Percentiles rank a stretch among this genome's conserved stretches.
Conservation (phyloP, 2,888 invertebrate genomes). For the Luperina nickerlii region DNA sequence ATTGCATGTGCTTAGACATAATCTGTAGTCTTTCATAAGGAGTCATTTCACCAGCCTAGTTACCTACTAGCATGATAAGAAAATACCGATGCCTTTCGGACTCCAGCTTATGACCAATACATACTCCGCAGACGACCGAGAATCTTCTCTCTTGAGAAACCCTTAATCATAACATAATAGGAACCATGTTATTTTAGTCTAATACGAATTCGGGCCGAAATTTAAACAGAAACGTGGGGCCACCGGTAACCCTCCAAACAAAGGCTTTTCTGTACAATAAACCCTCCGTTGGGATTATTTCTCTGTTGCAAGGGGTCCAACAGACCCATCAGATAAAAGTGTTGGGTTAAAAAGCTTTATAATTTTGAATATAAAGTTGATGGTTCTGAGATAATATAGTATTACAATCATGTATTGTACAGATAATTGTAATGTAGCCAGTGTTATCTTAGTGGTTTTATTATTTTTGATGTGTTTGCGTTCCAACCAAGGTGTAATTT, state of each 20-base stretch:
- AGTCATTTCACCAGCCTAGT: too few relatives aligned
- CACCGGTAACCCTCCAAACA: slow-evolving; percentile 66
- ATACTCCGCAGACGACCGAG: background rate
- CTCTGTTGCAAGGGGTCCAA: slow-evolving; percentile 49
- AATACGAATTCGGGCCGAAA: slow-evolving; percentile 56
- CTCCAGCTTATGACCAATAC: background rate
- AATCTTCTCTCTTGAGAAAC: slow-evolving; percentile 20
- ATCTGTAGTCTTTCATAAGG: background rate
- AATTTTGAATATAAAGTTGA: slow-evolving; percentile 41
- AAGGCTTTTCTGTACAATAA: slow-evolving; percentile 62
- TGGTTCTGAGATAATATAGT: slow-evolving; percentile 30
- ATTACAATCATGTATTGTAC: background rate
- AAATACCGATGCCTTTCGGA: background rate
- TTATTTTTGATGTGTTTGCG: slow-evolving; percentile 10
- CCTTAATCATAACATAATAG: slow-evolving; percentile 61
- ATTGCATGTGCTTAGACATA: background rate
- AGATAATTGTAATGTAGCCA: slow-evolving; percentile 37
- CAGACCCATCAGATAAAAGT: slow-evolving; percentile 57
- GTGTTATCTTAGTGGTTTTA: slow-evolving; percentile 8
- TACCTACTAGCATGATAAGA: background rate
- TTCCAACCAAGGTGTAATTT: background rate
- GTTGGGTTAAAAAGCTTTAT: slow-evolving; percentile 50
- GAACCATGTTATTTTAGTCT: slow-evolving; percentile 50
- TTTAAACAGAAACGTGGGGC: slow-evolving; percentile 69
- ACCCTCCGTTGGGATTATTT: slow-evolving; percentile 54